Conservation (phyloP, 2,888 invertebrate genomes). For the Microchrysa polita region DNA sequence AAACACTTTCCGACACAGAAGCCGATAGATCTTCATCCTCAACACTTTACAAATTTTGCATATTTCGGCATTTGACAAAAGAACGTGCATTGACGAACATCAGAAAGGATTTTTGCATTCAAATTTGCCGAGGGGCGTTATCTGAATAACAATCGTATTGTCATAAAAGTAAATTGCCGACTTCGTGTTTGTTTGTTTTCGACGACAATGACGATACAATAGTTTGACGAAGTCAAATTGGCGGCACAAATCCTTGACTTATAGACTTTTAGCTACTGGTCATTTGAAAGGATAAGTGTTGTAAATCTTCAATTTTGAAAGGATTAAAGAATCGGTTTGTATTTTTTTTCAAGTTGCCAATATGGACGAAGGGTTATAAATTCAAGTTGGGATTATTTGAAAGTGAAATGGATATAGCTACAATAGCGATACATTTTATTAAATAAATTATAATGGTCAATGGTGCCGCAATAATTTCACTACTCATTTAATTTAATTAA, state of each 20-base stretch:
- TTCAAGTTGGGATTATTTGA: no score
- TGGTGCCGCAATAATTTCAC: no score
- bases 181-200: slow-evolving; percentile 41
- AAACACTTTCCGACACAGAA: slow-evolving; percentile 42
- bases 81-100: neutral
- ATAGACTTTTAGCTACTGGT: slow-evolving; percentile 34
- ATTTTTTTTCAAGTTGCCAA: no score
- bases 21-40: slow-evolving; percentile 34
- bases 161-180: slow-evolving; percentile 39
- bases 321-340: neutral
- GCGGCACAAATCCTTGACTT: slow-evolving; percentile 39
- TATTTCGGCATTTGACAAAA: neutral
- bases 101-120: neutral
- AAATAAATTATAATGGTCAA: no score
- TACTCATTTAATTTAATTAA: no score
- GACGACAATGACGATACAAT: slow-evolving; percentile 2
- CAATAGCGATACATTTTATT: no score
- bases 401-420: no score
- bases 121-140: slow-evolving; percentile 2
- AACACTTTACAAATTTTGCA: slow-evolving; percentile 22
- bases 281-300: slow-evolving; percentile 17
- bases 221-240: slow-evolving; percentile 1
- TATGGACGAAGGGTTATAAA: no score
- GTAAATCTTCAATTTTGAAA: slow-evolving; percentile 40
- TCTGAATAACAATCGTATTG: neutral